phyloP scores from a whole-genome alignment of 2,888 invertebrate species.

The Drosophila nr. medialis region DNA sequence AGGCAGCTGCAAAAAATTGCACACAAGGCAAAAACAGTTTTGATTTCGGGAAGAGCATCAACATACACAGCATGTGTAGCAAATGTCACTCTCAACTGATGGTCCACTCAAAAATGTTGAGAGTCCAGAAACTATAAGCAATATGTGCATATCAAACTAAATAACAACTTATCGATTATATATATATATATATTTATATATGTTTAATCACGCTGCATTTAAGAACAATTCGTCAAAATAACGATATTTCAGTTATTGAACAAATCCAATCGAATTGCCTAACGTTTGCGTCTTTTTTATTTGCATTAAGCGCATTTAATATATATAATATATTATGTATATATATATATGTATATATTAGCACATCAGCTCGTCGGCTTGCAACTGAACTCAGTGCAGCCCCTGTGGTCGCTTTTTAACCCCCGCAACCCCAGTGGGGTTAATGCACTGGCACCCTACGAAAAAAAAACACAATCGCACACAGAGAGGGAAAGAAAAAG shows the following conservation, averaged over 20 bases:
- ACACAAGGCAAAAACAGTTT: constrained; percentile 42
- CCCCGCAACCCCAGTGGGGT: constrained; percentile 52
- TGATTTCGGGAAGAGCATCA: constrained; percentile 42
- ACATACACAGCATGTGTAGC: not conserved
- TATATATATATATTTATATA: not conserved
- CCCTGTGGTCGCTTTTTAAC: constrained; percentile 15
- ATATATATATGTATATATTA: not conserved
- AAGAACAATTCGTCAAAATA: not conserved
- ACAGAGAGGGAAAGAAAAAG: constrained; percentile 6
- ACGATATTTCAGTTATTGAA: not conserved
- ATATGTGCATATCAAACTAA: not conserved
- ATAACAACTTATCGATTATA: not conserved
- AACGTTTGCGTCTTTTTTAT: too few relatives aligned
- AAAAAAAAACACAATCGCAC: constrained; percentile 22
- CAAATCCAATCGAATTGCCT: not conserved
- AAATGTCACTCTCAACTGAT: not conserved
- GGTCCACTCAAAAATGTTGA: not conserved
- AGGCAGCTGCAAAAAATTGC: constrained; percentile 53
- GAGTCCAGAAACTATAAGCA: not conserved
- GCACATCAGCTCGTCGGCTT: constrained; percentile 15
- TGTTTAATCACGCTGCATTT: not conserved
- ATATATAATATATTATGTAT: not conserved
- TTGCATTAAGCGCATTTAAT: too few relatives aligned
- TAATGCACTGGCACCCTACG: constrained; percentile 71
- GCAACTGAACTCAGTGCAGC: constrained; percentile 2